Base-by-base conservation (phyloP, 2,888 invertebrate species). In the Agrochola lota region DNA sequence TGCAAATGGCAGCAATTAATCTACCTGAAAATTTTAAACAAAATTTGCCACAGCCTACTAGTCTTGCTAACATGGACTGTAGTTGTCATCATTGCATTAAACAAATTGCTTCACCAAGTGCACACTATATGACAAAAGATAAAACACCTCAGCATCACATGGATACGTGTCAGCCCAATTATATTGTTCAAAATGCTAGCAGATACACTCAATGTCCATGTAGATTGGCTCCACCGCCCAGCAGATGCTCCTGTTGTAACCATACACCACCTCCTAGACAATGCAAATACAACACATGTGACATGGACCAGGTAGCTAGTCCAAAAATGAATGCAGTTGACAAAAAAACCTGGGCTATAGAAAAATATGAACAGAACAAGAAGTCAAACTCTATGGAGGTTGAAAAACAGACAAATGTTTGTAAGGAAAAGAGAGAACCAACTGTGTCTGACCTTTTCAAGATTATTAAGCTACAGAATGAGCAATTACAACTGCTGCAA, bases 391-490 rank as follows among this genome's bases (percentile, higher is more conserved):
- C 91, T 30, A 90, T 91, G 83, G 94, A 94, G 67, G 83, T 95
- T 57, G 94, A 95, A 84, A 94, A 92, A 85, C 93, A 94, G 85
- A 90, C 88, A 15, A 93, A 91, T 81, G 69, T 94, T 17, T 77
- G 80, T 1, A 95, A 95, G 85, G 96, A 96, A 68, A 95, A 95
- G 87, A 91, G 95, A 76, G 97, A 97, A 88, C 97, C 97, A 17
- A 97, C 97, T 40, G 97, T 97, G 40, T 94, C 96, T 75, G 97
- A 98, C 90, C 93, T 98, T 72, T 96, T 98, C 81, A 97, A 97
- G 91, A 97, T 98, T 78, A 97, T 98, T 64, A 97, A 97, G 90
- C 95, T 97, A 75, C 98, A 98, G 92, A 98, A 97, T 93, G 97
- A 98, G 86, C 98, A 98, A 89, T 93, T 98, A 46, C 96, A 97